Conservation (phyloP, 37 sponge, comb jelly and placozoan species). For the Hexactinellida sp. region DNA sequence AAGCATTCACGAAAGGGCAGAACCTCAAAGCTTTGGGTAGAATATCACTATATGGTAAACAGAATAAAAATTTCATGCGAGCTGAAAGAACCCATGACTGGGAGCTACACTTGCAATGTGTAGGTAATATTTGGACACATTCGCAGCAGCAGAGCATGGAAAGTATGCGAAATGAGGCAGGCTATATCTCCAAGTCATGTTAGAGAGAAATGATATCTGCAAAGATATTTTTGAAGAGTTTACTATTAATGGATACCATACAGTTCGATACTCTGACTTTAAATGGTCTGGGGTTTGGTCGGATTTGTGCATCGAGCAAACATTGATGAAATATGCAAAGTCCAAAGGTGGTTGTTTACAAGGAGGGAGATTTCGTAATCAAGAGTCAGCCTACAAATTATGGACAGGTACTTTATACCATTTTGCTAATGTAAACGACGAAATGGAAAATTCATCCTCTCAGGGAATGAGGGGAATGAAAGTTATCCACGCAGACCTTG, state of each 20-base stretch:
- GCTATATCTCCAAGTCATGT: conserved; percentile 29
- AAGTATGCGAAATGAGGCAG: conserved; percentile 22
- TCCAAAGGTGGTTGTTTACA: conserved; percentile 26
- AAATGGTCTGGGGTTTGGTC: conserved; percentile 32
- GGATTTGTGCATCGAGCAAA: conserved; percentile 22
- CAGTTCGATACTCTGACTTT: conserved; percentile 19
- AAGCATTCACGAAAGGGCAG: not conserved
- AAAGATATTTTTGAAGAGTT: conserved; percentile 22
- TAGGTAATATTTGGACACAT: not conserved
- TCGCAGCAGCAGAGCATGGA: conserved; percentile 18
- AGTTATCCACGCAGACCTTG: not conserved
- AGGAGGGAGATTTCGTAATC: conserved; percentile 20
- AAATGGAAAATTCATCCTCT: conserved; percentile 10
- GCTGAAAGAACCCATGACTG: conserved; percentile 25
- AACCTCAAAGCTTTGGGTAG: not conserved
- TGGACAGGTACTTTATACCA: conserved; percentile 27
- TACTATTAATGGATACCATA: conserved; percentile 24
- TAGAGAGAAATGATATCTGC: conserved; percentile 9
- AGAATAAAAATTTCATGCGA: conserved; percentile 14
- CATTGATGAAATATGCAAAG: conserved; percentile 28
- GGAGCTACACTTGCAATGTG: not conserved
- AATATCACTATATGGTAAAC: not conserved
- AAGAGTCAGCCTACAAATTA: conserved; percentile 23
- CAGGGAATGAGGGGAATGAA: not conserved
- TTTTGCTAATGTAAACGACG: conserved; percentile 28